Evolutionary conservation across 2,797 vertebrate species (phyloP).

Genomic region (Pyrocephalus nanus): DNA sequence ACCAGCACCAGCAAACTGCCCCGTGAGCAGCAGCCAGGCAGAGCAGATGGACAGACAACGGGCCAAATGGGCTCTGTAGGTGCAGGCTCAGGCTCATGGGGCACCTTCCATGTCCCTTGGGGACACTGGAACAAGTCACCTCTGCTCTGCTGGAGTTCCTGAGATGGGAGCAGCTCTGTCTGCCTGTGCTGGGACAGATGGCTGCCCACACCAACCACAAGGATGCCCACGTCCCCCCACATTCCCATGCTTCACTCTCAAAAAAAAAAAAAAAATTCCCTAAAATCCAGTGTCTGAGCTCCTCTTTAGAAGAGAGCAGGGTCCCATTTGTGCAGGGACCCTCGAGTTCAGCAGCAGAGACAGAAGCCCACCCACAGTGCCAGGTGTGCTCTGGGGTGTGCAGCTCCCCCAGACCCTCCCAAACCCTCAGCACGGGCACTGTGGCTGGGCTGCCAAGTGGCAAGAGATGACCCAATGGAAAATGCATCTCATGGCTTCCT

Average conservation of each 20-base stretch:
- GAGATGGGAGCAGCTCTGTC: background rate
- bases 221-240: rapidly evolving
- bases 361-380: background rate
- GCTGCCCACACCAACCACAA: background rate
- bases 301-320: background rate
- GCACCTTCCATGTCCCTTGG: background rate
- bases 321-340: background rate
- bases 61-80: rapidly evolving
- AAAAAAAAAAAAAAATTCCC: background rate
- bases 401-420: background rate
- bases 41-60: background rate
- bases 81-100: rapidly evolving
- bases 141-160: background rate
- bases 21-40: background rate
- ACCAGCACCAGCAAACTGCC: background rate
- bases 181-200: background rate
- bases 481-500: background rate
- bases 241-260: rapidly evolving
- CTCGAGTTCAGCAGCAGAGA: background rate
- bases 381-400: background rate
- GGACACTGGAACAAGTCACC: background rate
- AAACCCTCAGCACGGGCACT: background rate
- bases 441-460: background rate
- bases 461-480: background rate
- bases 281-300: background rate